A percentile compares a stretch with the other conserved stretches of the same genome.
These are phyloP conservation scores for Chrysomela aeneicollis DNA, from an alignment of 2,888 invertebrate species.

Conservation along the genomic window DNA sequence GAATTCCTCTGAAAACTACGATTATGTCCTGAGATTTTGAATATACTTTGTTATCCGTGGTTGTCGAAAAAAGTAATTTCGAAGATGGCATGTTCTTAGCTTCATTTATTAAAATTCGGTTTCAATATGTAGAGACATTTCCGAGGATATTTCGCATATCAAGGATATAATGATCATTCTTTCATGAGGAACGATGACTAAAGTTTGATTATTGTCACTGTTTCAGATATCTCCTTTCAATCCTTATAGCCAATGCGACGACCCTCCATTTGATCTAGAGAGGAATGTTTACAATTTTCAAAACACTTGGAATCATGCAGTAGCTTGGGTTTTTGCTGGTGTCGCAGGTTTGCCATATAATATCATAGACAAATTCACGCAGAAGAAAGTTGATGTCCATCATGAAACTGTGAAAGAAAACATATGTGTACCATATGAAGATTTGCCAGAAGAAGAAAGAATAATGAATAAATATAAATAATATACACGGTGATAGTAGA, in stretches of 20 bases:
- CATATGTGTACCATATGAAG: conserved; percentile 22
- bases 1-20: too few relatives aligned
- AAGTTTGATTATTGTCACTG: not conserved
- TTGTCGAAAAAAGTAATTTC: too few relatives aligned
- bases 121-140: too few relatives aligned
- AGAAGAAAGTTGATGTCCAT: conserved; percentile 12
- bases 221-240: conserved; percentile 38
- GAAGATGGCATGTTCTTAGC: too few relatives aligned
- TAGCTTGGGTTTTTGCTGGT: conserved; percentile 44
- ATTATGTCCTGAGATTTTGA: too few relatives aligned
- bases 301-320: conserved; percentile 47
- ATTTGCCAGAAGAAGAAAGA: conserved; percentile 19
- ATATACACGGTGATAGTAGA: not conserved
- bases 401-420: conserved; percentile 14
- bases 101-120: too few relatives aligned
- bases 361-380: conserved; percentile 26
- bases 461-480: conserved; percentile 23
- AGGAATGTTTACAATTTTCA: conserved; percentile 41
- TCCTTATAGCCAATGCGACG: conserved; percentile 43
- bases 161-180: too few relatives aligned
- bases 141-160: too few relatives aligned
- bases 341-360: conserved; percentile 48
- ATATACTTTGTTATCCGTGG: too few relatives aligned
- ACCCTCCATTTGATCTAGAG: conserved; percentile 45
- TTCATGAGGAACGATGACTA: too few relatives aligned